Percentiles rank a stretch among this genome's conserved stretches.
These are phyloP conservation scores for Otus scops DNA, from an alignment of 2,797 vertebrate genomes.

Conservation along the genomic window DNA sequence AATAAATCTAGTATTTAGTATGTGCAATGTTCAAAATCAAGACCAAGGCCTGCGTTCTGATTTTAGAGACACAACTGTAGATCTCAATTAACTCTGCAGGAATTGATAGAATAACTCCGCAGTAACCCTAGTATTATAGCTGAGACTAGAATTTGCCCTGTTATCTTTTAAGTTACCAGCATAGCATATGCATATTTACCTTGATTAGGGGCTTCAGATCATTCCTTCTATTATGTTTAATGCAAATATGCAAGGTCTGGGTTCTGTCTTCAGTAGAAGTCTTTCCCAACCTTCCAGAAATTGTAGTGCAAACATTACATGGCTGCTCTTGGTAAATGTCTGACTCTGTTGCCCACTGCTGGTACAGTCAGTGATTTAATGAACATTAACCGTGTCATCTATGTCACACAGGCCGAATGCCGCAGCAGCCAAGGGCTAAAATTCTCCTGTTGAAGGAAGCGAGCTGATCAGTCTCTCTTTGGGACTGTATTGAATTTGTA, in stretches of 20 bases:
- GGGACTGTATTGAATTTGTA: not conserved
- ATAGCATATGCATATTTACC: not conserved
- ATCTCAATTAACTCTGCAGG: not conserved
- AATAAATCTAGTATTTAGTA: not conserved
- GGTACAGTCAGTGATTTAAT: not conserved
- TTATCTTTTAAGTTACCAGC: not conserved
- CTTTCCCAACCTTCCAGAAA: not conserved
- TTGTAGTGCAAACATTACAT: accelerated
- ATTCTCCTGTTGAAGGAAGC: not conserved
- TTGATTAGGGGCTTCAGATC: not conserved
- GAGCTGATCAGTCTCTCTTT: not conserved
- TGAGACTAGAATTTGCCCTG: not conserved
- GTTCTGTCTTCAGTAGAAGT: not conserved
- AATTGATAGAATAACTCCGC: not conserved
- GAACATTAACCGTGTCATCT: not conserved
- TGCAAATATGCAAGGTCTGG: not conserved
- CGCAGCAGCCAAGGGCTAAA: not conserved
- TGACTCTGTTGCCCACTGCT: not conserved
- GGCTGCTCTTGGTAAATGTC: not conserved
- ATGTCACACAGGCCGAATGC: not conserved
- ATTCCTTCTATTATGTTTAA: not conserved
- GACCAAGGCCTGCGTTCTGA: not conserved
- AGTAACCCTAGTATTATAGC: not conserved
- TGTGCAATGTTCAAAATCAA: not conserved
- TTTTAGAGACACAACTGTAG: not conserved